Conservation (phyloP, 92 coral and sea anemone species). For the Chrysogorgia sp. region DNA sequence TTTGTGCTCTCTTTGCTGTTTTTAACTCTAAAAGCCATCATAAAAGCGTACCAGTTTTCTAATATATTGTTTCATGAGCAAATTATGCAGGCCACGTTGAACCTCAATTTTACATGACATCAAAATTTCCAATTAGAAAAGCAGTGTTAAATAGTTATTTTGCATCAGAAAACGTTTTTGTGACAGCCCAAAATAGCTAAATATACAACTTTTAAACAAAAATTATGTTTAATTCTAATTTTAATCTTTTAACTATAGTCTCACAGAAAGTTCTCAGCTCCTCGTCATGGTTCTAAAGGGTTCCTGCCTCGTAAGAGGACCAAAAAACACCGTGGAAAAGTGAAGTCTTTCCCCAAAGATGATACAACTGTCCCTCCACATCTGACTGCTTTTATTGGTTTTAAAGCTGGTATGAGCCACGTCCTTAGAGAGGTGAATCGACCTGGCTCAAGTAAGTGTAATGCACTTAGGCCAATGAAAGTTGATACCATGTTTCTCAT, state of each 20-base stretch:
- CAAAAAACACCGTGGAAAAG: slow-evolving; percentile 92
- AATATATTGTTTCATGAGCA: background rate
- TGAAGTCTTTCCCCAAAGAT: slow-evolving; percentile 96
- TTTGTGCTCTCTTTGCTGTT: background rate
- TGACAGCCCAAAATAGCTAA: background rate
- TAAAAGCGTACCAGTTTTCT: background rate
- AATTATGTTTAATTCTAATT: background rate
- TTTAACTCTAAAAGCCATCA: background rate
- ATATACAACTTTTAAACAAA: background rate
- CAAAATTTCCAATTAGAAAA: background rate
- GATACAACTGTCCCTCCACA: slow-evolving; percentile 92
- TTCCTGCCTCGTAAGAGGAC: slow-evolving; percentile 98
- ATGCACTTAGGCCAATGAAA: too few species aligned
- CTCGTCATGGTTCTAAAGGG: slow-evolving; percentile 97
- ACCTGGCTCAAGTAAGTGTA: slow-evolving; percentile 95
- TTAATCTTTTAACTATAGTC: slow-evolving; percentile 59
- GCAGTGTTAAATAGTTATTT: too few species aligned
- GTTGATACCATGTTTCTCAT: too few species aligned
- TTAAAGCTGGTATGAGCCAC: slow-evolving; percentile 99
- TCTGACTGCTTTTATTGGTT: slow-evolving; percentile 95
- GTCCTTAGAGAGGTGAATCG: slow-evolving; percentile 96
- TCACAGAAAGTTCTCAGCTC: slow-evolving; percentile 99
- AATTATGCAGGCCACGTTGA: too few species aligned
- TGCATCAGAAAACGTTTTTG: too few species aligned
- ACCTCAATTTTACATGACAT: too few species aligned